These are phyloP conservation scores for Caerostris extrusa DNA, from an alignment of 1,140 invertebrate genomes.

Conservation along the genomic window DNA sequence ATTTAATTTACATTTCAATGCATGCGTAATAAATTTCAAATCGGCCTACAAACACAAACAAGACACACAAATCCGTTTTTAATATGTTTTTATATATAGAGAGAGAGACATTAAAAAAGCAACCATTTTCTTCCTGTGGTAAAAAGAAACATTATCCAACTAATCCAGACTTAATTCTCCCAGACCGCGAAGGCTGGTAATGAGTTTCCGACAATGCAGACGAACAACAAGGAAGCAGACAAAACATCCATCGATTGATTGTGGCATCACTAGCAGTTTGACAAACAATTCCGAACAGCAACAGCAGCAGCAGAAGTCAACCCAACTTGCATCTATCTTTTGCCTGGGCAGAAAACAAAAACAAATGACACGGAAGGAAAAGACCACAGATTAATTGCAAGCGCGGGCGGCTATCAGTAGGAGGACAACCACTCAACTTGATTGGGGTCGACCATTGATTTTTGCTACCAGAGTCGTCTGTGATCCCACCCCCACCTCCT, in stretches of 20 bases:
- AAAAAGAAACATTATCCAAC: too few species aligned
- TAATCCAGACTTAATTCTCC: background rate
- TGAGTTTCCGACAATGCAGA: background rate
- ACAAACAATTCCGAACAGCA: constrained; percentile 2
- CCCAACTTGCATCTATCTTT: constrained; percentile 20
- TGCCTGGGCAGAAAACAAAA: constrained; percentile 17
- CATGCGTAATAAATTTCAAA: too few species aligned
- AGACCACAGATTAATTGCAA: background rate
- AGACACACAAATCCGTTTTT: too few species aligned
- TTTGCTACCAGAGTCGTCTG: background rate
- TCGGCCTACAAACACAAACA: too few species aligned
- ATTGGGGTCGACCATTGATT: constrained; percentile 74
- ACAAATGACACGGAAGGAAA: constrained; percentile 47
- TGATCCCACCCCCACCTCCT: background rate
- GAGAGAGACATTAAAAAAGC: too few species aligned
- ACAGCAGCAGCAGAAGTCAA: constrained; percentile 43
- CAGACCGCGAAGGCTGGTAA: background rate
- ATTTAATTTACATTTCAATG: too few species aligned
- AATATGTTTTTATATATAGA: too few species aligned
- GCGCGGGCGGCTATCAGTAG: background rate
- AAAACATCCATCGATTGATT: background rate
- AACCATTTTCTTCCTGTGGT: too few species aligned
- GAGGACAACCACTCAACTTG: constrained; percentile 71
- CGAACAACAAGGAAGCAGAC: background rate
- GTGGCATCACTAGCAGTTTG: constrained; percentile 2